A percentile compares a stretch with the other conserved stretches of the same genome.
Conservation (phyloP, 2,797 vertebrate genomes). For the Neopelma chrysocephalum region DNA sequence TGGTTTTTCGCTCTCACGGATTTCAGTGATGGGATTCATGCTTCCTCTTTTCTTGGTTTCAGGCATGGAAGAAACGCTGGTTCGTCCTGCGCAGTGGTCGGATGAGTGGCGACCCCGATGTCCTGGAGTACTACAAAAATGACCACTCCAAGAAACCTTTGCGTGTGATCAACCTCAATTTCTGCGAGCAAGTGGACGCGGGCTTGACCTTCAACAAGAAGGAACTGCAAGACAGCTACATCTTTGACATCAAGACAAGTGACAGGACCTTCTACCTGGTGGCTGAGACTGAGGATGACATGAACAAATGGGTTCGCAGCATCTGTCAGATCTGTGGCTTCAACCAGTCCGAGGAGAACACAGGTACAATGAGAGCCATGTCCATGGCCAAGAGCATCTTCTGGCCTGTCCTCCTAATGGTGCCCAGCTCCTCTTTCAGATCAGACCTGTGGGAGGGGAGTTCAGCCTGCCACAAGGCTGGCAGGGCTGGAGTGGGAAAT, state of each 20-base stretch:
- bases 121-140: slow-evolving; percentile 98
- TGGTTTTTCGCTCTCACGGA: rapidly evolving
- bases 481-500: neutral
- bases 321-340: slow-evolving; percentile 99
- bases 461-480: neutral
- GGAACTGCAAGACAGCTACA: slow-evolving; percentile 97
- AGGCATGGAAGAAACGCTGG: slow-evolving; percentile 99
- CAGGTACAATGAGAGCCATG: slow-evolving; percentile 76
- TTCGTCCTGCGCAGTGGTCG: slow-evolving; percentile 95
- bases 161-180: slow-evolving; percentile 94
- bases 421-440: neutral
- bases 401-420: neutral
- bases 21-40: neutral
- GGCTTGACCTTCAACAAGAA: slow-evolving; percentile 98
- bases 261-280: slow-evolving; percentile 98
- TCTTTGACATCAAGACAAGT: slow-evolving; percentile 98
- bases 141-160: slow-evolving; percentile 97
- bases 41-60: neutral
- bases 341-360: slow-evolving; percentile 93
- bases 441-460: neutral
- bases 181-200: slow-evolving; percentile 95
- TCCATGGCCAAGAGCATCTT: neutral
- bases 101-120: slow-evolving; percentile 96
- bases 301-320: slow-evolving; percentile 98
- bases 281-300: slow-evolving; percentile 95